Evolutionary conservation across 2,888 invertebrate species (phyloP), one percentile per base, ranked within the genome.

Genomic region (Brachylomia viminalis): DNA sequence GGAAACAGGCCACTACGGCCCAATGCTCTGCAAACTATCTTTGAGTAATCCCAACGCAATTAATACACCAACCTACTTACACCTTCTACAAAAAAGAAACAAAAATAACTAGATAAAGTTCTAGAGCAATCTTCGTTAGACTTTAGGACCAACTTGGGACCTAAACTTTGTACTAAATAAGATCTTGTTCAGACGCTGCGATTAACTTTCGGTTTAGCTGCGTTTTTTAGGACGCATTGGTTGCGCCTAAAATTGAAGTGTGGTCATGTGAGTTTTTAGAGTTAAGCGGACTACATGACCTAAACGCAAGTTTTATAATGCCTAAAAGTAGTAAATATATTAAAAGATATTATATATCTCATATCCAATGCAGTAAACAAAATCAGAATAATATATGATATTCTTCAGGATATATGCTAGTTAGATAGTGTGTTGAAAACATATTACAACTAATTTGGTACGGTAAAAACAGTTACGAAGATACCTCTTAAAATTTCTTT

Each of bases 111-210:
- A 61, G 67, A 66, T 62, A 49, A 80, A 83, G 83, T 83, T 78
- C 42, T 61, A 20, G 72, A 45, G 42, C 70, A 70, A 85, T 85
- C 86, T 85, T 83, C 72, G 78, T 83, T 86, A 85, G 86, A 56
- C 72, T 77, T 82, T 75, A 86, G 49, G 42, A 62, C 7, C 72
- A 23, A 86, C 83, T 86, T 59, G 83, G 86, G 83, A 86, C 73
- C 47, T 65, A 49, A 82, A 82, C 49, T 83, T 82, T 52, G 15
- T 11, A 11, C n/a, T 49, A 47, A 47, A n/a, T 75, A 68, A 85
- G 59, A 59, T 17, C 58, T 71, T 11, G 42, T 68, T 38, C 67
- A 56, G 82, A 81, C n/a, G 49, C 20, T 4, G 42, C 52, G 58
- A 38, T 64, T 80, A 15, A 30, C 10, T 10, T 17, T 52, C 15